Base-by-base conservation (phyloP, 2,888 invertebrate species). In the Noctuana brunneofusca region DNA sequence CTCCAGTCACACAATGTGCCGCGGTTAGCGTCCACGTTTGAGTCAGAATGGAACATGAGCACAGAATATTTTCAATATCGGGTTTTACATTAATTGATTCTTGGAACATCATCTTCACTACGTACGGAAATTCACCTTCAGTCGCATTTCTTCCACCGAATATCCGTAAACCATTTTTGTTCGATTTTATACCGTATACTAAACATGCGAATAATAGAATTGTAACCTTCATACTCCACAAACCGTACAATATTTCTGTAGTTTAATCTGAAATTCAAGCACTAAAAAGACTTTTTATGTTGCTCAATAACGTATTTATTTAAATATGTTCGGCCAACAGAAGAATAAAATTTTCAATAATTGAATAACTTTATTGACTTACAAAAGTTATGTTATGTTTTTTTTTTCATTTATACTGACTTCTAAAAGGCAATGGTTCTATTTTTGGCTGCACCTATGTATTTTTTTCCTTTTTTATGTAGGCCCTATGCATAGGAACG, bases 121-220 rank as follows among this genome's bases (percentile, higher is more conserved):
- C 55, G 16, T 55, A 62, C 2, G 62, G 62, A 49, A 62, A 62
- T 27, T 62, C 62, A 38, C 38, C 38, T 38, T 55, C 54, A 14
- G 48, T 55, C 9, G 62, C 55, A 49, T 62, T 55, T 49, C 62
- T 48, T 14, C 62, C 55, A 6, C 55, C 54, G 1, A 20, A 1
- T 41, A 62, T 49, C 12, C 49, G 38, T 27, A 60, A 54, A 18
- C 1, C 8, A 20, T 20, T 38, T 48, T 54, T 32, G 3, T 22
- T 46, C 8, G 35, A 9, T 60, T 55, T 16, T 12, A 35, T 32
- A 12, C 12, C n/a, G 5, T 12, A 1, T 6, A 11, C 30, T 14
- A 18, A 38, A 38, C 27, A 48, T 12, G 38, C 1, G 11, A 55
- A 9, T 9, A 43, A 18, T 27, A 54, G 8, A 41, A 41, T 38